A percentile compares a stretch with the other conserved stretches of the same genome.
phyloP scores from a whole-genome alignment of 2,888 invertebrate species.

The Drosophila buzzatii region DNA sequence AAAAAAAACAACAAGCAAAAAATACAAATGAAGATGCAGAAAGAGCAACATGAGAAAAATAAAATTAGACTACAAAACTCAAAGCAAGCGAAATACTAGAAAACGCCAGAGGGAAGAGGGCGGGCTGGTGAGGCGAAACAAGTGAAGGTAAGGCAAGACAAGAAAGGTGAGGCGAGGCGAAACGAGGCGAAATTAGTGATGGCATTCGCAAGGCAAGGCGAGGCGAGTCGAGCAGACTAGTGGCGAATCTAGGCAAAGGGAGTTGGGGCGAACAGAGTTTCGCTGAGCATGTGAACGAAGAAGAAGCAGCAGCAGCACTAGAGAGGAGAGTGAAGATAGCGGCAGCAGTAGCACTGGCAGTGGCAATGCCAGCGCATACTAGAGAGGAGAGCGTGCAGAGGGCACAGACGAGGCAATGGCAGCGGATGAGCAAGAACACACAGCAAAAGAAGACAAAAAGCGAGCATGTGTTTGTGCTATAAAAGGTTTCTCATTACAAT shows the following conservation, averaged over 20 bases:
- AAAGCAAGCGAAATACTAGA: conserved; percentile 44
- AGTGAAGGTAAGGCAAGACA: too few species aligned
- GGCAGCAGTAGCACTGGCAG: neutral
- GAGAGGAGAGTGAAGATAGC: neutral
- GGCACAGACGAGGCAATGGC: neutral
- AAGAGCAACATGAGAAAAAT: conserved; percentile 64
- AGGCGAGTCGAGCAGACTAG: too few species aligned
- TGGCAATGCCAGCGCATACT: conserved; percentile 5
- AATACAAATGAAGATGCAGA: conserved; percentile 32
- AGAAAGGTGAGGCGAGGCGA: too few species aligned
- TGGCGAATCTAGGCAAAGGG: neutral
- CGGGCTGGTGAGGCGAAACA: too few species aligned
- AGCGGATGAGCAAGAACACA: conserved; percentile 33
- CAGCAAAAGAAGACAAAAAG: conserved; percentile 56
- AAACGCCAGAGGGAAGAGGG: conserved; percentile 1
- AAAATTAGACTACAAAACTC: conserved; percentile 75
- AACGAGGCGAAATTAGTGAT: too few species aligned
- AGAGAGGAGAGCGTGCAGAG: conserved; percentile 3
- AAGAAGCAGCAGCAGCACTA: neutral
- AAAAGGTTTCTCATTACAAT: conserved; percentile 79
- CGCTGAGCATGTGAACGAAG: neutral
- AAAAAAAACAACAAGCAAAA: conserved; percentile 29
- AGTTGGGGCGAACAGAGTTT: neutral
- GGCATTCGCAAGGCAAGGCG: too few species aligned
- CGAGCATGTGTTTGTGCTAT: conserved; percentile 76